Conservation (phyloP, 2,888 invertebrate species). For the Drosophila parthenogenetica region DNA sequence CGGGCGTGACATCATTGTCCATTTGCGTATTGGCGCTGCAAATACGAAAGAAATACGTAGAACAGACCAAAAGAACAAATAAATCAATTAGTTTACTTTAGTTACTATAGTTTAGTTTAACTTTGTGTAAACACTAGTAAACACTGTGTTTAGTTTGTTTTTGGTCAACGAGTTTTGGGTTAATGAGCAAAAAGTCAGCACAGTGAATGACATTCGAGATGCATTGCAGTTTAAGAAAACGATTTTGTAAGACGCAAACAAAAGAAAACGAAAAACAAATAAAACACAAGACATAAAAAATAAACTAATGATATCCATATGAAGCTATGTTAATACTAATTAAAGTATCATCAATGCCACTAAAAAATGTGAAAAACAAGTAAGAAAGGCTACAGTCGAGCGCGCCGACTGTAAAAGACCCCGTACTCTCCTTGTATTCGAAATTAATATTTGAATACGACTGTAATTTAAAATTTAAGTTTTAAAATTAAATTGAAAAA, state of each 20-base stretch:
- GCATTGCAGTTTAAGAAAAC: constrained; percentile 18
- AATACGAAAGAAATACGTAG: constrained; percentile 39
- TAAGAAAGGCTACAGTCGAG: too few species aligned
- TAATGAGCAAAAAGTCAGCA: constrained; percentile 56
- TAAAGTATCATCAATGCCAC: constrained; percentile 54
- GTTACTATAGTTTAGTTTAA: background rate
- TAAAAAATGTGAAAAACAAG: constrained; percentile 7
- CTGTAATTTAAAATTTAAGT: too few species aligned
- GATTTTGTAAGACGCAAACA: constrained; percentile 18
- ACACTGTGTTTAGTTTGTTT: background rate
- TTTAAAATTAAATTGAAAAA: too few species aligned
- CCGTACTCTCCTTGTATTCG: too few species aligned
- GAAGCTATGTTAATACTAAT: constrained; percentile 37
- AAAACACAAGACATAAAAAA: constrained; percentile 13
- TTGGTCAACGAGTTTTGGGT: constrained; percentile 10
- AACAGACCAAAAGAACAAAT: constrained; percentile 4
- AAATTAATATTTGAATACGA: too few species aligned
- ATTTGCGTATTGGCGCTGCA: constrained; percentile 95
- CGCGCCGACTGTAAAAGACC: too few species aligned
- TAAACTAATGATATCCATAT: constrained; percentile 39
- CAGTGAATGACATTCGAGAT: constrained; percentile 15
- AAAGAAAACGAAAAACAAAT: background rate
- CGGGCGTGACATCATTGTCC: constrained; percentile 96
- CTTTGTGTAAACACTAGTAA: background rate
- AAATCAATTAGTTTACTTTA: constrained; percentile 41